Evolutionary conservation across 1,140 invertebrate genomes (phyloP).

Genomic region (Drosophila nigromelanica): DNA sequence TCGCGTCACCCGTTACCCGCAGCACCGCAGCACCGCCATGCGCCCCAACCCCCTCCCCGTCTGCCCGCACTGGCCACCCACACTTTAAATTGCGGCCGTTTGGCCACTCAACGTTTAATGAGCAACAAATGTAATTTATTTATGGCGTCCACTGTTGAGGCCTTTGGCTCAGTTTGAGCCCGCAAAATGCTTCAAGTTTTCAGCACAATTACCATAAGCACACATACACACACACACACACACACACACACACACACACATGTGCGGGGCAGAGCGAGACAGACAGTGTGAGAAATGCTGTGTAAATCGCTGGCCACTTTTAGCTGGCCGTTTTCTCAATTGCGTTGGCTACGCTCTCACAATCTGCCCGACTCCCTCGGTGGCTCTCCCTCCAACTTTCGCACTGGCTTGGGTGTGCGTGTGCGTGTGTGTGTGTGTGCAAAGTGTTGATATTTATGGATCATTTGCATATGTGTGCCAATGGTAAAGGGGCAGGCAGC

Average conservation of each 20-base stretch:
- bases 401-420: background rate
- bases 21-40: background rate
- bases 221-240: conserved; percentile 38
- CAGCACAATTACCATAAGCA: conserved; percentile 81
- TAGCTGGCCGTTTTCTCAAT: conserved; percentile 64
- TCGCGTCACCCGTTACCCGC: background rate
- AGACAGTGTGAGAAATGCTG: conserved; percentile 24
- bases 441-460: conserved; percentile 82
- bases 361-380: background rate
- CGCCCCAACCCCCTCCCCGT: too few relatives aligned
- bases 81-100: conserved; percentile 59
- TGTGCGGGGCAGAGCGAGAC: conserved; percentile 9
- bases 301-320: conserved; percentile 76
- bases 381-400: conserved; percentile 7
- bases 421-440: conserved; percentile 27
- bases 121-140: conserved; percentile 82
- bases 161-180: conserved; percentile 44
- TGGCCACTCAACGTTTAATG: conserved; percentile 79
- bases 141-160: conserved; percentile 62
- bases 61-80: conserved; percentile 3
- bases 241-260: conserved; percentile 11
- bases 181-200: conserved; percentile 81
- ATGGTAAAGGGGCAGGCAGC: conserved; percentile 45
- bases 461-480: conserved; percentile 78
- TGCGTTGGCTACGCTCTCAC: conserved; percentile 30